phyloP scores from a whole-genome alignment of 2,888 invertebrate species.

The Pegoplata infirma region DNA sequence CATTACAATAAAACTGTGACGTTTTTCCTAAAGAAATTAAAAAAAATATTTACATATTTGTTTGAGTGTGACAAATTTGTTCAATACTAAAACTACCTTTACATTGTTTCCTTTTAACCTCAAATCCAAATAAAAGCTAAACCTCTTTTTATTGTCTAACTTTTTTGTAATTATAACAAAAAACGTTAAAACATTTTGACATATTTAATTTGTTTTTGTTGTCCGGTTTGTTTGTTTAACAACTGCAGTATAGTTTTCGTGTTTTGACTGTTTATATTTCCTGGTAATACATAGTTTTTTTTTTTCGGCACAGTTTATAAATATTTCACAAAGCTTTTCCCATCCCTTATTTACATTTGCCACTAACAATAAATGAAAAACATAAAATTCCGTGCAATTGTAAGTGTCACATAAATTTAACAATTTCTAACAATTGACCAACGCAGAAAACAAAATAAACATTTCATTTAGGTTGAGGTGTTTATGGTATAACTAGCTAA shows the following conservation, averaged over 20 bases:
- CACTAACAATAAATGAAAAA: not conserved
- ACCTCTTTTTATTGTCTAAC: too few species aligned
- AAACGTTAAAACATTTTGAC: not conserved
- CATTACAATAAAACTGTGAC: too few species aligned
- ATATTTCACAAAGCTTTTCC: too few species aligned
- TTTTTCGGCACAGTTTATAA: not conserved
- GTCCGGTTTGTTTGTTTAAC: not conserved
- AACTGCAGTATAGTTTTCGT: not conserved
- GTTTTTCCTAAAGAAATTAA: too few species aligned
- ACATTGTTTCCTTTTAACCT: too few species aligned
- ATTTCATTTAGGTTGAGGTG: constrained; percentile 34
- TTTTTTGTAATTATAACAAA: not conserved
- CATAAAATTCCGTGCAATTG: not conserved
- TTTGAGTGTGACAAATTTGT: too few species aligned
- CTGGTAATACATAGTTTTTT: too few species aligned
- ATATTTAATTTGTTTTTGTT: not conserved
- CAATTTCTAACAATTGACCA: not conserved
- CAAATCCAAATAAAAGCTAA: too few species aligned
- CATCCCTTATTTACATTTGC: not conserved
- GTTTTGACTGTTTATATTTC: not conserved
- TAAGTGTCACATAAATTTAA: constrained; percentile 21
- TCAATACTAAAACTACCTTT: too few species aligned
- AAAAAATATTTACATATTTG: too few species aligned
- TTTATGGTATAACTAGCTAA: constrained; percentile 52
- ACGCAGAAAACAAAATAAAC: not conserved